Conservation (phyloP, 1,140 invertebrate genomes). For the Drosophila varians region DNA sequence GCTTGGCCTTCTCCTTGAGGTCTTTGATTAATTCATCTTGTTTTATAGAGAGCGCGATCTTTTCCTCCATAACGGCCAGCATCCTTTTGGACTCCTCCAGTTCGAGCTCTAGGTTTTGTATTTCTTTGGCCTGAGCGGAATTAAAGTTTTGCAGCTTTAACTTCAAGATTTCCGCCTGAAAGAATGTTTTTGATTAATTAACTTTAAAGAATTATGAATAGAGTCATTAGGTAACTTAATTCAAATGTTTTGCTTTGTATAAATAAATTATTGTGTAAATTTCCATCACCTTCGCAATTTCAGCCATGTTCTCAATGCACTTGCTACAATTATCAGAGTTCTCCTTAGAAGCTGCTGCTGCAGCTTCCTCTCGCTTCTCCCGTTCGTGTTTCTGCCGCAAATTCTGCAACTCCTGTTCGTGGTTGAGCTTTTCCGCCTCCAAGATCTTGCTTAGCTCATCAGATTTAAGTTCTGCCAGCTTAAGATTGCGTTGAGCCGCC, state of each 20-base stretch:
- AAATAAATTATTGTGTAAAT: neutral
- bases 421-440: conserved; percentile 59
- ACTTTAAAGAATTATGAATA: neutral
- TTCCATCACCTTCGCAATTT: conserved; percentile 69
- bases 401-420: conserved; percentile 61
- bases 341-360: conserved; percentile 49
- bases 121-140: conserved; percentile 57
- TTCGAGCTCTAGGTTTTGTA: conserved; percentile 45
- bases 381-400: conserved; percentile 61
- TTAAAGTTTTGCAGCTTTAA: conserved; percentile 68
- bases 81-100: conserved; percentile 49
- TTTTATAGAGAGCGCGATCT: conserved; percentile 74
- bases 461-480: conserved; percentile 70
- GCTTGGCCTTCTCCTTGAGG: conserved; percentile 84
- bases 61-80: conserved; percentile 47
- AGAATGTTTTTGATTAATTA: neutral
- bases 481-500: conserved; percentile 51
- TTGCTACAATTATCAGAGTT: conserved; percentile 61
- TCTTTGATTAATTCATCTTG: conserved; percentile 84
- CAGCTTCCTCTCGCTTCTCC: conserved; percentile 46
- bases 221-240: neutral
- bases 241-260: neutral
- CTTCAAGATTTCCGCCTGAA: conserved; percentile 73
- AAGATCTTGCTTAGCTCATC: conserved; percentile 71
- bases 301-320: conserved; percentile 65